phyloP scores from a whole-genome alignment of 2,113 vertebrate species.

The Anhinga anhinga region DNA sequence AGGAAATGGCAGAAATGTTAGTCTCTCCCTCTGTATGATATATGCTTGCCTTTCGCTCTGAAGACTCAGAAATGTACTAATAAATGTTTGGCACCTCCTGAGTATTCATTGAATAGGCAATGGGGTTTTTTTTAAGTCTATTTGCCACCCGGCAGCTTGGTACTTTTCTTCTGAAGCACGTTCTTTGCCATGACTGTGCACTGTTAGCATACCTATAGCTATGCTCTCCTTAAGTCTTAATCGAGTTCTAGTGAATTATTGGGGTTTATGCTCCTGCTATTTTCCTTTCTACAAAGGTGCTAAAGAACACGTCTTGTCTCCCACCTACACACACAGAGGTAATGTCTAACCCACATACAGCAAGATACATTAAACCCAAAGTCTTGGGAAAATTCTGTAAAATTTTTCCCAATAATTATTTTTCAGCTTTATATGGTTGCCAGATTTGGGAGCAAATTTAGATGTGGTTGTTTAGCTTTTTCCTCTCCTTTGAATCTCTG shows the following conservation, averaged over 20 bases:
- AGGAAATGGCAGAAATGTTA: background rate
- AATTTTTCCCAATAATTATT: background rate
- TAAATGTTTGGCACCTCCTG: background rate
- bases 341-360: fast-evolving
- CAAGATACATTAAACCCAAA: background rate
- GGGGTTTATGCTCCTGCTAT: background rate
- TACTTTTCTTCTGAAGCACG: background rate
- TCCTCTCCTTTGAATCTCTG: background rate
- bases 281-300: background rate
- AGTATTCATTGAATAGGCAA: background rate
- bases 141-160: background rate
- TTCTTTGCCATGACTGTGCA: background rate
- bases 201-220: background rate
- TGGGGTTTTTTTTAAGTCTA: background rate
- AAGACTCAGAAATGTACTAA: background rate
- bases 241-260: background rate
- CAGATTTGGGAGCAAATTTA: background rate
- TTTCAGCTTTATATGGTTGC: background rate
- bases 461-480: background rate
- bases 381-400: background rate
- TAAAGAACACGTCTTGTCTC: background rate
- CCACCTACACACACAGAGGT: background rate
- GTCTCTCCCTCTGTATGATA: background rate
- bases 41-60: background rate
- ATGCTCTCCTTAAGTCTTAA: background rate